Conservation (phyloP, 2,888 invertebrate genomes). For the Spilosoma lubricipeda region DNA sequence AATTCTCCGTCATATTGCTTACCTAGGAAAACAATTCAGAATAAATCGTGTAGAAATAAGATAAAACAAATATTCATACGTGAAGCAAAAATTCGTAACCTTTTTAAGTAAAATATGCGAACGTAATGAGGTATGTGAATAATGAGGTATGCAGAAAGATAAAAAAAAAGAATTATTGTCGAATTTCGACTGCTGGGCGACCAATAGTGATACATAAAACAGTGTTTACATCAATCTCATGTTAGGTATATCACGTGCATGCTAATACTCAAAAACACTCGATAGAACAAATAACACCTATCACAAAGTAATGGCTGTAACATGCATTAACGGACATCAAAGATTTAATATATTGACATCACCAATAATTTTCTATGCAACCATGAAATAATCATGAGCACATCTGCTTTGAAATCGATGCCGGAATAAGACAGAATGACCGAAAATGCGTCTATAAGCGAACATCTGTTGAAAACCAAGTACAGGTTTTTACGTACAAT, state of each 20-base stretch:
- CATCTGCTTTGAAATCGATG: conserved; percentile 16
- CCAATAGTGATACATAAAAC: no score
- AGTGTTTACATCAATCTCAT: neutral
- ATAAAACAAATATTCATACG: no score
- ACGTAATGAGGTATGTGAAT: no score
- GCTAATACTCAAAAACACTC: neutral
- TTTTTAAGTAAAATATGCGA: no score
- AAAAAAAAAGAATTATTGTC: no score
- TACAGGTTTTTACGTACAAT: neutral
- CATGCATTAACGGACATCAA: neutral
- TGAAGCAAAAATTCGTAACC: no score
- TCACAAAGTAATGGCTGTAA: neutral
- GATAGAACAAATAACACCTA: neutral
- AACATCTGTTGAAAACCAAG: neutral
- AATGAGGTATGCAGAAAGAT: no score
- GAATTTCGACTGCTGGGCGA: no score
- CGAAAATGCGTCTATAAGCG: neutral
- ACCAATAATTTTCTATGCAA: neutral
- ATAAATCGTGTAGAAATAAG: no score
- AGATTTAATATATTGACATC: conserved; percentile 8
- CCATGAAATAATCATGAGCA: conserved; percentile 19
- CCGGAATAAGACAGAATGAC: neutral
- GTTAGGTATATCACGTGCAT: neutral
- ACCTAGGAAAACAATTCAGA: neutral
- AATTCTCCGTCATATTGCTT: no score